Base-by-base conservation (phyloP, 2,888 invertebrate species). In the Mythimna loreyi region DNA sequence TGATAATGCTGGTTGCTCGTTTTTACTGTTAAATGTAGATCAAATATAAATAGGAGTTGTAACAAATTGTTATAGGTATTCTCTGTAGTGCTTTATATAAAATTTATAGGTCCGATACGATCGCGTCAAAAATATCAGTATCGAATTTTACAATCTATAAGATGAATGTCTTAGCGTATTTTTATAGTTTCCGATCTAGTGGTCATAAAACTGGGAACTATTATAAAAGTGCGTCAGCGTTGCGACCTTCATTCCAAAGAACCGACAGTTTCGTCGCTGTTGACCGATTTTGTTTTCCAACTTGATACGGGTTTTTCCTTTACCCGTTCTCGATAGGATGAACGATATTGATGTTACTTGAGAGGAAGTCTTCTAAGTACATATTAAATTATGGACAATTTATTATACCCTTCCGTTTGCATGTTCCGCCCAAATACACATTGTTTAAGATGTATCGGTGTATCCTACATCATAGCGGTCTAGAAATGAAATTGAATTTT, bases 141-240 rank as follows among this genome's bases (percentile, higher is more conserved):
- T 84, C 59, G 67, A 81, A 80, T 86, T 87, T 89, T 86, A 87
- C 81, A 85, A 84, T 85, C 84, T 72, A 78, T 86, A 83, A 85
- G 81, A 86, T 77, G 83, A 86, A 88, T 86, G 83, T 87, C 82
- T 86, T 81, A 78, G 81, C 86, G 82, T 87, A 89, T 91, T 92
- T 93, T 93, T 93, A 92, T 91, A 90, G 92, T 90, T 92, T 91
- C 89, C 90, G 89, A 93, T 91, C 82, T 85, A 85, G 85, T 85
- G 87, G 86, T 85, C 88, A 89, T 93, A 93, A 93, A 93, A 89
- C 72, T 84, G 79, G 82, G 78, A 82, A 84, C 86, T 86, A 84
- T 89, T 89, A 89, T 87, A 90, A 90, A 89, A 90, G 85, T 92
- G 87, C 92, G 92, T 93, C 93, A 93, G 86, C 75, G 80, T 77